phyloP scores from a whole-genome alignment of 2,888 invertebrate species.

The Drosophila cognata region DNA sequence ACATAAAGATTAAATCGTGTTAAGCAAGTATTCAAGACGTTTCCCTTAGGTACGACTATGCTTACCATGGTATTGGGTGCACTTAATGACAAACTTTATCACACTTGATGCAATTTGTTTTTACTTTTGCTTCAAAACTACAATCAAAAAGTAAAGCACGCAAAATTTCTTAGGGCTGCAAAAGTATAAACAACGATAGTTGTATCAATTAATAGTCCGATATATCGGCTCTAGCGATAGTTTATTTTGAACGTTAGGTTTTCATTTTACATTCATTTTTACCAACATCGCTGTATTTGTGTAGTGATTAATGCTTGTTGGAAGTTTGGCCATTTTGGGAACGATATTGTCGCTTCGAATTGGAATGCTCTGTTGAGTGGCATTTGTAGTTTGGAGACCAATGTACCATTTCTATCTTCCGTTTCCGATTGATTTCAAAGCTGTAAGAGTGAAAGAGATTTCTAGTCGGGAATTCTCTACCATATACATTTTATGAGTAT shows the following conservation, averaged over 20 bases:
- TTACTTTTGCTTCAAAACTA: slow-evolving; percentile 7
- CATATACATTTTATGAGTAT: not conserved
- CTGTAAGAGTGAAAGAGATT: not conserved
- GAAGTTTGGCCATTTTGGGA: not conserved
- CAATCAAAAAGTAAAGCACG: slow-evolving; percentile 18
- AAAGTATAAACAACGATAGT: not conserved
- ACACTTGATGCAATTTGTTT: not conserved
- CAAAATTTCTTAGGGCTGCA: slow-evolving; percentile 17
- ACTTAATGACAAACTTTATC: not conserved
- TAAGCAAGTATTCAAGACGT: not conserved
- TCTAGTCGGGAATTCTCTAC: not conserved
- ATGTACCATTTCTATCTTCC: not conserved
- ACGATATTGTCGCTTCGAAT: not conserved
- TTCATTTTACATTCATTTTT: not conserved
- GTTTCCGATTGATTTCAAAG: not conserved
- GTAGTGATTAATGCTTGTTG: not conserved
- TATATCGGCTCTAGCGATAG: not conserved
- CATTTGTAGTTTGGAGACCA: not conserved
- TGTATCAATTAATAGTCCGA: not conserved
- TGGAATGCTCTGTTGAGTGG: too few relatives aligned
- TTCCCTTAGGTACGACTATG: not conserved
- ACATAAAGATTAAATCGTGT: not conserved
- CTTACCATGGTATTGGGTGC: slow-evolving; percentile 37
- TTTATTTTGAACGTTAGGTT: not conserved
- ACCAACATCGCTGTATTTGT: not conserved